A percentile compares a stretch with the other conserved stretches of the same genome.
Conservation (phyloP, 2,888 invertebrate species). For the Arrhopalites spinosus region DNA sequence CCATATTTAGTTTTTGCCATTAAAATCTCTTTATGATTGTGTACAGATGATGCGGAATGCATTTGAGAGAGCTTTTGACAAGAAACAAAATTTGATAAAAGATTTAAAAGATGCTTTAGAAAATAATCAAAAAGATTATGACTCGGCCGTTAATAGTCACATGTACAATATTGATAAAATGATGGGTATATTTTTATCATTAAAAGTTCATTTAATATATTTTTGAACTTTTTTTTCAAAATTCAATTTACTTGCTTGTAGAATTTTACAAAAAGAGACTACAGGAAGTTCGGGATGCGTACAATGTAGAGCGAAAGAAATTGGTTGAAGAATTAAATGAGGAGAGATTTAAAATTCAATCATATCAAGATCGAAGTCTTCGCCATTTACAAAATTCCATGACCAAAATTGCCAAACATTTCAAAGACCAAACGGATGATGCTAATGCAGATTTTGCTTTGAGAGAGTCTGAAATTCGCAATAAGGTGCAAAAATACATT, state of each 20-base stretch:
- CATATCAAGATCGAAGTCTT: constrained; percentile 49
- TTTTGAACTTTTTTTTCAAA: too few species aligned
- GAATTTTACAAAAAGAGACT: constrained; percentile 52
- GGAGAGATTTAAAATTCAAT: constrained; percentile 49
- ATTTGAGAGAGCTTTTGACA: constrained; percentile 52
- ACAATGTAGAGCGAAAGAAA: constrained; percentile 41
- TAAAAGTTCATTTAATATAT: neutral
- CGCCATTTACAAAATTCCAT: constrained; percentile 44
- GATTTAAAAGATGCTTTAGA: constrained; percentile 47
- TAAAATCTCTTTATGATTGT: neutral
- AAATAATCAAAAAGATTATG: constrained; percentile 52
- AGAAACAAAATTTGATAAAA: constrained; percentile 52
- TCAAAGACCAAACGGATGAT: constrained; percentile 45
- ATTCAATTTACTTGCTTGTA: constrained; percentile 1
- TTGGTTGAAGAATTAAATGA: constrained; percentile 41
- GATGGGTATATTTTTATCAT: constrained; percentile 43
- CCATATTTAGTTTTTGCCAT: neutral
- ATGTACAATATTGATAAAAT: constrained; percentile 54
- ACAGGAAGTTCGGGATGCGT: constrained; percentile 45
- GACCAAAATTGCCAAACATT: constrained; percentile 42
- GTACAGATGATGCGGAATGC: constrained; percentile 46
- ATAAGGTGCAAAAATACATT: constrained; percentile 40
- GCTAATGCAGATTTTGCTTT: constrained; percentile 48
- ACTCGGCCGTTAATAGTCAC: constrained; percentile 52
- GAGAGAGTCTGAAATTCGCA: constrained; percentile 52